A percentile compares a stretch with the other conserved stretches of the same genome.
phyloP scores from a whole-genome alignment of 1,140 invertebrate genomes.

The Drosophila neocordata region DNA sequence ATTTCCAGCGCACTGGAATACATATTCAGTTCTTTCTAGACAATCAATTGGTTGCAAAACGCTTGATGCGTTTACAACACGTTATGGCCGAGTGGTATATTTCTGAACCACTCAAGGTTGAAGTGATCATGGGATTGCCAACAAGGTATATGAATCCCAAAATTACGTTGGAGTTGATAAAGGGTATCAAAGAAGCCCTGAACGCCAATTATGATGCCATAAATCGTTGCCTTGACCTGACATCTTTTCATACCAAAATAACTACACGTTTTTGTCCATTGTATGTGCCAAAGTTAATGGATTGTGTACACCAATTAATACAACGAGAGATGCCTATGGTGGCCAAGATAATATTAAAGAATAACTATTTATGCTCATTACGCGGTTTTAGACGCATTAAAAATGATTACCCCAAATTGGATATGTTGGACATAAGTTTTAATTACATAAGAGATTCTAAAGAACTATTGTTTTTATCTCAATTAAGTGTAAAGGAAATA shows the following conservation, averaged over 20 bases:
- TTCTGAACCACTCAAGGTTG: conserved; percentile 10
- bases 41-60: conserved; percentile 41
- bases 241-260: conserved; percentile 34
- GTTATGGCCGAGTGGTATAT: conserved; percentile 21
- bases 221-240: conserved; percentile 21
- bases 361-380: conserved; percentile 47
- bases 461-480: conserved; percentile 26
- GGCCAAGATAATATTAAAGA: conserved; percentile 15
- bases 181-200: conserved; percentile 18
- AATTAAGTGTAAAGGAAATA: conserved; percentile 12
- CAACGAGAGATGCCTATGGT: background rate
- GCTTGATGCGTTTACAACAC: conserved; percentile 29
- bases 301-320: conserved; percentile 5
- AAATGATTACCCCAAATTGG: conserved; percentile 3
- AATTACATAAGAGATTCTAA: conserved; percentile 28
- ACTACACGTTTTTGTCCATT: conserved; percentile 38
- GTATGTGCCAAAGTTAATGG: conserved; percentile 21
- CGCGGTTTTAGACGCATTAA: conserved; percentile 17
- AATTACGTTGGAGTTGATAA: background rate
- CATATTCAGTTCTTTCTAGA: conserved; percentile 36
- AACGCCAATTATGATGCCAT: conserved; percentile 22
- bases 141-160: background rate
- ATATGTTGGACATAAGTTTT: conserved; percentile 41
- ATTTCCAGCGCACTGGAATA: conserved; percentile 31
- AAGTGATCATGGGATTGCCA: conserved; percentile 24